Evolutionary conservation across 2,888 invertebrate genomes (phyloP).

Genomic region (Apodemia mormo): DNA sequence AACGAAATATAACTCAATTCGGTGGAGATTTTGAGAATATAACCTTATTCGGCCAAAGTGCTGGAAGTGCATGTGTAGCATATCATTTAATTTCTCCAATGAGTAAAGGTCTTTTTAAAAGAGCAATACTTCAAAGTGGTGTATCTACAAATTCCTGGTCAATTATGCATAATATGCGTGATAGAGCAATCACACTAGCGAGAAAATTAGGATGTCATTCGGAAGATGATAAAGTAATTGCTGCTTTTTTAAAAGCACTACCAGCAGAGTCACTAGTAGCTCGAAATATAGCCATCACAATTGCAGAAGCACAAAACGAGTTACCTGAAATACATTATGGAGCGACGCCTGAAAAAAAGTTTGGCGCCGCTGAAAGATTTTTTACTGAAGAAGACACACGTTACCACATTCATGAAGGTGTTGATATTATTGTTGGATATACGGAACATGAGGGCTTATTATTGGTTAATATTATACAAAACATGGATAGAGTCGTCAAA

Average conservation of each 20-base stretch:
- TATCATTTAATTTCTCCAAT: constrained; percentile 68
- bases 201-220: constrained; percentile 53
- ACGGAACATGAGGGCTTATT: constrained; percentile 85
- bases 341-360: constrained; percentile 51
- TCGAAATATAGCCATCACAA: constrained; percentile 40
- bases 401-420: constrained; percentile 66
- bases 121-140: constrained; percentile 86
- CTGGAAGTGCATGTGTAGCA: constrained; percentile 56
- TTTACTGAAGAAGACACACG: constrained; percentile 60
- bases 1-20: constrained; percentile 59
- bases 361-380: constrained; percentile 51
- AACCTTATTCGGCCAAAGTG: constrained; percentile 72
- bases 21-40: constrained; percentile 67
- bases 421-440: constrained; percentile 87
- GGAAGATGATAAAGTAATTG: constrained; percentile 52
- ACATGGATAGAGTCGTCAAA: constrained; percentile 39
- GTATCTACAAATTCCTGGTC: constrained; percentile 81
- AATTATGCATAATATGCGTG: constrained; percentile 66
- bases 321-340: constrained; percentile 43
- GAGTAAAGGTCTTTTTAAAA: constrained; percentile 63
- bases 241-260: constrained; percentile 52
- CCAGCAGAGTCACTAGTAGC: constrained; percentile 47
- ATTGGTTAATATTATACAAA: constrained; percentile 29
- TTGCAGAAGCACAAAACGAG: constrained; percentile 38
- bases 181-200: constrained; percentile 57